phyloP scores from a whole-genome alignment of 2,888 invertebrate genomes.

The Acholoe squamosa region DNA sequence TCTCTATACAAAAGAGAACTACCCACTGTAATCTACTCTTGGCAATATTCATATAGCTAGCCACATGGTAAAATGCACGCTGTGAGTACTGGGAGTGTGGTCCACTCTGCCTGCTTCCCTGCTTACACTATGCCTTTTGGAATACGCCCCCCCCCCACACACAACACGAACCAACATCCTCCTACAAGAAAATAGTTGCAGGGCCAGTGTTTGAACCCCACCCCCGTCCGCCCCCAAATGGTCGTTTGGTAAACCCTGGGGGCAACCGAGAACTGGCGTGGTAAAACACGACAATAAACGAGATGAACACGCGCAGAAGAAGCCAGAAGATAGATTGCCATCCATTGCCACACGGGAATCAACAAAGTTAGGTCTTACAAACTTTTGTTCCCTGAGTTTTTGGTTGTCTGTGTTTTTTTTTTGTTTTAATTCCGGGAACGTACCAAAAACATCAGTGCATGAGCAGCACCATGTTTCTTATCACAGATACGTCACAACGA shows the following conservation, averaged over 20 bases:
- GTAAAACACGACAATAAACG: conserved; percentile 50
- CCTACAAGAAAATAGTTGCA: conserved; percentile 52
- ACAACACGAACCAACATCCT: conserved; percentile 26
- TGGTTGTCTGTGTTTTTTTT: not conserved
- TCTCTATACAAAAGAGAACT: not conserved
- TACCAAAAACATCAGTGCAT: too few relatives aligned
- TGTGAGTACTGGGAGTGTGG: not conserved
- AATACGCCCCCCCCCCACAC: not conserved
- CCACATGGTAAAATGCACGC: too few relatives aligned
- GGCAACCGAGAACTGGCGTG: conserved; percentile 49
- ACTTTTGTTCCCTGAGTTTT: conserved; percentile 6
- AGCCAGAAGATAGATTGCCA: conserved; percentile 18
- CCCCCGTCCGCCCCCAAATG: conserved; percentile 55
- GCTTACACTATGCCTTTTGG: not conserved
- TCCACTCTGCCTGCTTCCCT: not conserved
- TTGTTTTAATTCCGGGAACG: not conserved
- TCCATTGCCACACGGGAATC: not conserved
- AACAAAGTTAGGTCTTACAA: conserved; percentile 30
- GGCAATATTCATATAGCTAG: not conserved
- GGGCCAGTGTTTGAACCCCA: not conserved
- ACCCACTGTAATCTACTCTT: not conserved
- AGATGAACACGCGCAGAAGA: conserved; percentile 46
- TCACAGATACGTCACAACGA: too few relatives aligned
- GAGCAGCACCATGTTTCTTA: too few relatives aligned
- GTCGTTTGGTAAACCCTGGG: conserved; percentile 55